phyloP scores from a whole-genome alignment of 2,888 invertebrate genomes.

The Dichetophora obliterata region DNA sequence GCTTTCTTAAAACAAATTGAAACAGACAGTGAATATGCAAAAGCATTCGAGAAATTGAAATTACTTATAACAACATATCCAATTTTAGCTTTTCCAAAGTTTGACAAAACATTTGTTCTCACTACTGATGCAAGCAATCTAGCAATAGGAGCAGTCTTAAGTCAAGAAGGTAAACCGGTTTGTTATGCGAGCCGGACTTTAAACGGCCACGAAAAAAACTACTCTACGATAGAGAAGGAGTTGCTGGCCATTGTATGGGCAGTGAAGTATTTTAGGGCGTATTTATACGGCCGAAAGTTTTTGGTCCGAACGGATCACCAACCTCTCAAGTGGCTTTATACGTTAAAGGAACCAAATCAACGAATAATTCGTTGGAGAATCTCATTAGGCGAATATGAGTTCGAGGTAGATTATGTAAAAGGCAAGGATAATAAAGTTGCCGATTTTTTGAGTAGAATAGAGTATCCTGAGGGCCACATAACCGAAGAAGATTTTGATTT shows the following conservation, averaged over 20 bases:
- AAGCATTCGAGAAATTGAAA: not conserved
- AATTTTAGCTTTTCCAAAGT: not conserved
- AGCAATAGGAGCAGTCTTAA: not conserved
- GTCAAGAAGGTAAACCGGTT: too few species aligned
- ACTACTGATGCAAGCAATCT: not conserved
- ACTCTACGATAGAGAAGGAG: not conserved
- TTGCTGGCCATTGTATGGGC: conserved; percentile 9
- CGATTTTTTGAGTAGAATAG: too few species aligned
- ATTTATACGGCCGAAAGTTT: conserved; percentile 13
- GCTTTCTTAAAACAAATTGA: not conserved
- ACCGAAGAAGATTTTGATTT: too few species aligned
- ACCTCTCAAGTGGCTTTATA: conserved; percentile 35
- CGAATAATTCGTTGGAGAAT: too few species aligned
- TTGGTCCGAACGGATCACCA: conserved; percentile 34
- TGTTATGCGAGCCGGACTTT: too few species aligned
- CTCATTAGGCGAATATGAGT: too few species aligned
- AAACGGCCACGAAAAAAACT: not conserved
- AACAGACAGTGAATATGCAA: not conserved
- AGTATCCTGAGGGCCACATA: too few species aligned
- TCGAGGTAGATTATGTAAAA: too few species aligned
- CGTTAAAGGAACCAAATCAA: too few species aligned
- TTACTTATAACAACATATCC: not conserved
- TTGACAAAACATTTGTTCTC: not conserved
- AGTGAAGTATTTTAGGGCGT: conserved; percentile 19
- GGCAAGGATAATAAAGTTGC: too few species aligned